Percentiles rank a stretch among this genome's conserved stretches.
Evolutionary conservation across 2,797 vertebrate species (phyloP).

Genomic region (Hydrocynus forskahlii): DNA sequence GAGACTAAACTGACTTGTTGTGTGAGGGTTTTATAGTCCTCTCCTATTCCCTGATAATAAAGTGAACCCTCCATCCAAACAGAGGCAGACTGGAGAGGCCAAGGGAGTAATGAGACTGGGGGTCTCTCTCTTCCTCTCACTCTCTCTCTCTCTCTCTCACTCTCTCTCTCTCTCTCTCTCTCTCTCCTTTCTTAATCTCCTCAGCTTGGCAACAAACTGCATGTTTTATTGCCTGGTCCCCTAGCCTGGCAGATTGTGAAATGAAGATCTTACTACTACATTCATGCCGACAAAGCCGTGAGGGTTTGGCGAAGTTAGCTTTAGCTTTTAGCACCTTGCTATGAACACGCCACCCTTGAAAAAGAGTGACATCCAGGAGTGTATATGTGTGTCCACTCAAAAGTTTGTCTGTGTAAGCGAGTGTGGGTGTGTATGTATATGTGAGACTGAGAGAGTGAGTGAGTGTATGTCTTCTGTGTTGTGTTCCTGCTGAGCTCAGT

Average conservation of each 20-base stretch:
- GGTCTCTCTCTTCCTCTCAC: not conserved
- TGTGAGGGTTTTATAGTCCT: too few relatives aligned
- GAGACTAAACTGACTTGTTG: too few relatives aligned
- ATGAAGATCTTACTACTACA: conserved; percentile 82
- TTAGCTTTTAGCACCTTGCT: conserved; percentile 70
- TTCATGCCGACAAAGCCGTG: conserved; percentile 77
- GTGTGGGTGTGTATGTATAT: conserved; percentile 54
- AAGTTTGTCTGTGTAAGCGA: conserved; percentile 25
- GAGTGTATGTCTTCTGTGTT: conserved; percentile 6
- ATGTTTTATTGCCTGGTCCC: conserved; percentile 76
- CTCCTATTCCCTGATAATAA: too few relatives aligned
- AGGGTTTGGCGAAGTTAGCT: conserved; percentile 71
- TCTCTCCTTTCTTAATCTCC: not conserved
- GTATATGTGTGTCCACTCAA: conserved; percentile 56
- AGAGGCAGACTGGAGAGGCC: too few relatives aligned
- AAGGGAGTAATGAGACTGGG: not conserved
- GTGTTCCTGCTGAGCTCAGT: not conserved
- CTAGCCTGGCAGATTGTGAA: conserved; percentile 72
- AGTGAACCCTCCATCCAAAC: too few relatives aligned
- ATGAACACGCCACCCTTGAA: conserved; percentile 75
- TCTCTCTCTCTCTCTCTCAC: conserved; percentile 18
- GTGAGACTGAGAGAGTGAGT: conserved; percentile 3
- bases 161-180: conserved; percentile 20
- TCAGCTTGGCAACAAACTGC: conserved; percentile 77
- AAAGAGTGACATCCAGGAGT: conserved; percentile 75